These are phyloP conservation scores for Chondrosia reniformis DNA, from an alignment of 37 sponge, comb jelly and placozoan genomes.

Conservation along the genomic window DNA sequence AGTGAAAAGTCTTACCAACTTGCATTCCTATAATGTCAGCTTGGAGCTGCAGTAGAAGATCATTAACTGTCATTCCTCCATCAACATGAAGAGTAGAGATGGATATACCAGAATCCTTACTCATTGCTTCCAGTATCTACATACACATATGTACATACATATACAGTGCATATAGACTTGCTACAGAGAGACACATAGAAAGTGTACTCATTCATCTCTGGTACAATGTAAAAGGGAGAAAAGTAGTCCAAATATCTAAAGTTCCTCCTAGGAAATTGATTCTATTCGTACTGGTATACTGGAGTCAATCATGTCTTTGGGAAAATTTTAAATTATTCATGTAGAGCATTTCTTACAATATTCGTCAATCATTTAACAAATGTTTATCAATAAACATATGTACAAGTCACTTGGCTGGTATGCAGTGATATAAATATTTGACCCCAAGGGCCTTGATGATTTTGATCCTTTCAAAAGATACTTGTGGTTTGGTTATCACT, in stretches of 20 bases:
- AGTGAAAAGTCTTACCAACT: slow-evolving; percentile 46
- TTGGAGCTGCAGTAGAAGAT: slow-evolving; percentile 76
- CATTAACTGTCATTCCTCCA: slow-evolving; percentile 88
- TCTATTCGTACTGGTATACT: neutral
- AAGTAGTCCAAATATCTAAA: neutral
- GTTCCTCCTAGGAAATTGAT: neutral
- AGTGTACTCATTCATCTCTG: neutral
- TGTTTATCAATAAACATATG: too few species aligned
- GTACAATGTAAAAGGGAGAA: too few species aligned
- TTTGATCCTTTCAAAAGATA: too few species aligned
- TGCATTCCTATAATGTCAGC: slow-evolving; percentile 83
- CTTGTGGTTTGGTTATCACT: too few species aligned
- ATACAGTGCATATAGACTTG: neutral
- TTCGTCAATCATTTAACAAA: too few species aligned
- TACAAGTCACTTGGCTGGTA: too few species aligned
- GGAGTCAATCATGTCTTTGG: too few species aligned
- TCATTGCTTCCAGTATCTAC: slow-evolving; percentile 90
- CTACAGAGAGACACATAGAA: neutral
- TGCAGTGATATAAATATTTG: too few species aligned
- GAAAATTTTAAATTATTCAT: too few species aligned
- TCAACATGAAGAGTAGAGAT: slow-evolving; percentile 74
- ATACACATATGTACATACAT: neutral
- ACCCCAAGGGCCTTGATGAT: too few species aligned
- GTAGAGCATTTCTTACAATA: too few species aligned
- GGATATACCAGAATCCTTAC: slow-evolving; percentile 71